Evolutionary conservation across 2,797 vertebrate species (phyloP), one percentile per base, ranked within the genome.

Genomic region (Acrossocheilus fasciatus): DNA sequence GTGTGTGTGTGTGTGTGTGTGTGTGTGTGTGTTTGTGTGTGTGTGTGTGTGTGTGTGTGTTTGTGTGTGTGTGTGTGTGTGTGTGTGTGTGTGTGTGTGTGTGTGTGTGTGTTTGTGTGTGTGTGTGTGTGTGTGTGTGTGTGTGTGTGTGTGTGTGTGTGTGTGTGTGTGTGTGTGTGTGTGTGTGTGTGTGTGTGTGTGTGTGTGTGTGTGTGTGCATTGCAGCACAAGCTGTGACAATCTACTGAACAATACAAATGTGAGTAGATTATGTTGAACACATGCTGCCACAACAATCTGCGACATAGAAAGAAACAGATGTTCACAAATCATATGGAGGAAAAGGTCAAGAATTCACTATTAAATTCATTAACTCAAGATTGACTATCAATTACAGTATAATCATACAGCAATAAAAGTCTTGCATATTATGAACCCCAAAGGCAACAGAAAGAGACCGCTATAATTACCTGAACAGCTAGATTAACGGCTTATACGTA

Each of bases 301-400:
- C 50, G 34, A 26, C 4, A 41, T 30, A 68, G 30, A 54, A 36
- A 59, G n/a, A 73, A 73, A 82, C 50, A 82, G 50, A 70, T 82
- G 81, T 41, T 69, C 64, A 9, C 30, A 36, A 39, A 69, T 81
- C 20, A 70, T 2, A n/a, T 36, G 2, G 23, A 54, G 3, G 68
- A 82, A 59, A 73, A 82, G 68, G 50, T 72, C 36, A 82, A 57
- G 7, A 41, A 4, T 52, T 57, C 14, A 43, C 50, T 54, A 39
- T 23, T 69, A 68, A 81, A 69, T 50, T 34, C 14, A 70, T 82
- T 54, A 82, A 69, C 34, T 82, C 47, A 36, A 54, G 47, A 82
- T 11, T n/a, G 10, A 39, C 45, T 23, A 82, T 54, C 18, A 52
- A 81, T 81, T 50, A 52, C 23, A 23, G n/a, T 50, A 68, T 43